Base-by-base conservation (phyloP, 2,888 invertebrate species). In the Psylliodes chrysocephalus region DNA sequence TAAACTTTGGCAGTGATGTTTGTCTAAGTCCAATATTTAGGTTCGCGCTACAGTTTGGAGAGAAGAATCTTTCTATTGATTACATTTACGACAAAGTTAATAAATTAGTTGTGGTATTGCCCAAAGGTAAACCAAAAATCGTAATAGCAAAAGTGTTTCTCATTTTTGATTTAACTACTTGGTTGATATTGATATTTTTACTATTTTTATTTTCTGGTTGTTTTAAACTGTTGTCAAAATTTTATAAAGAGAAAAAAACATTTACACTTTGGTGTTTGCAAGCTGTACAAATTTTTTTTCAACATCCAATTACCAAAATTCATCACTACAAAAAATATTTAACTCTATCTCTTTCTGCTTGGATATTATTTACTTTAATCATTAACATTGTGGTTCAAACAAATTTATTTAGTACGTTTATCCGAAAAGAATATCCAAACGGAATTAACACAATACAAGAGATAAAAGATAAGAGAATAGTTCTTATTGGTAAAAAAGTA, bases 351-450 rank as follows among this genome's bases (percentile, higher is more conserved):
- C 8, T 57, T 10, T 5, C 35, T 1, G 8, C 49, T 35, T 57
- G 57, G 57, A 30, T 49, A 5, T 28, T 49, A 4, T 57, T 57
- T 17, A 47, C 57, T 12, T n/a, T 57, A 14, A 28, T 57, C 19
- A 25, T 6, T 14, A 57, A 57, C 8, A 19, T 44, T 28, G 57
- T 57, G 5, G 38, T 57, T 28, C 57, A 57, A 40, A 57, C 38
- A 1, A 57, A 57, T n/a, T 28, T 57, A 1, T 38, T 57, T n/a
- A 7, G 38, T 4, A 14, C 38, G n/a, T 49, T 57, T 6, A n/a
- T 57, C 4, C 2, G 17, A 8, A 19, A 57, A 30, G 10, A 49
- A n/a, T 38, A 25, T 14, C 3, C 8, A 6, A 1, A 19, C 10
- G 15, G 4, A 18, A 17, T 57, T 14, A 2, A 35, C 25, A 57